Evolutionary conservation across 2,797 vertebrate genomes (phyloP).

Genomic region (Rhinichthys osculus): DNA sequence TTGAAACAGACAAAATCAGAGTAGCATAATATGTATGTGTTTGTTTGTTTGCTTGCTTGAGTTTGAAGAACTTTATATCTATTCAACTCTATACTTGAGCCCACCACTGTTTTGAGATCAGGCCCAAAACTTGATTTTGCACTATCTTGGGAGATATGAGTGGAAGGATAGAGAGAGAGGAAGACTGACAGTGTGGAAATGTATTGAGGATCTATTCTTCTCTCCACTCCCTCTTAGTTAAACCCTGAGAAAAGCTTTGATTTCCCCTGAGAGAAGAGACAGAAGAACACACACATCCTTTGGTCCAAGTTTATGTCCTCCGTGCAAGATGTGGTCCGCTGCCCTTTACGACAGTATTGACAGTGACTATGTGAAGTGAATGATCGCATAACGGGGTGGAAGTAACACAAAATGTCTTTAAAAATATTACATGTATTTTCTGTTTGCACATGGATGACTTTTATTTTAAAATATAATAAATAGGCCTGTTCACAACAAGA

Average conservation of each 20-base stretch:
- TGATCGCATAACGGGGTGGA: background rate
- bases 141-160: conserved; percentile 43
- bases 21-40: background rate
- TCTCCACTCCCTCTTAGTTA: conserved; percentile 66
- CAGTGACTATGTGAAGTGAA: background rate
- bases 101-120: conserved; percentile 47
- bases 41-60: background rate
- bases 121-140: conserved; percentile 37
- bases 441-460: background rate
- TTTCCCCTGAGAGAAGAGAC: conserved; percentile 72
- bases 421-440: background rate
- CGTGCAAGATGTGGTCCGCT: conserved; percentile 22
- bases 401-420: background rate
- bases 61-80: background rate
- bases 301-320: conserved; percentile 30
- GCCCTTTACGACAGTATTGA: background rate
- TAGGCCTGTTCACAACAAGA: background rate
- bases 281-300: conserved; percentile 21
- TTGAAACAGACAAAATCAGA: background rate
- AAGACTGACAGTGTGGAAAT: conserved; percentile 54
- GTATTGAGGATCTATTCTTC: conserved; percentile 75
- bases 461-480: background rate
- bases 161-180: conserved; percentile 19
- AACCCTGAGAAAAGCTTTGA: conserved; percentile 69
- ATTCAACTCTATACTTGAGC: conserved; percentile 10